phyloP scores from a whole-genome alignment of 2,113 vertebrate genomes.

The Hydropotes inermis region DNA sequence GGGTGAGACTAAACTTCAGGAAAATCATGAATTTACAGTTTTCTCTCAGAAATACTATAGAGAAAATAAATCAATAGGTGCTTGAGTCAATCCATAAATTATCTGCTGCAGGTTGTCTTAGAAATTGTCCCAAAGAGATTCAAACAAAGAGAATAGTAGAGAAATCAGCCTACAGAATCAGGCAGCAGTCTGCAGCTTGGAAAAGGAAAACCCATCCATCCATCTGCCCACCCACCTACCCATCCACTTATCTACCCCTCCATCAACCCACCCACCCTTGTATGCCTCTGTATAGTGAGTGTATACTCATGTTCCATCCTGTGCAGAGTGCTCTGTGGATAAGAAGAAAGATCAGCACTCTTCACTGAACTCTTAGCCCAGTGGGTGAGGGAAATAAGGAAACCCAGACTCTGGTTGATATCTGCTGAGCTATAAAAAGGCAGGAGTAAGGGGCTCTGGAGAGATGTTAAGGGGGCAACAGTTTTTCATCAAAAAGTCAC shows the following conservation, averaged over 20 bases:
- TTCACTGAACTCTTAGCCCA: background rate
- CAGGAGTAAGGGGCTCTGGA: too few relatives aligned
- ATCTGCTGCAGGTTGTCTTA: constrained; percentile 29
- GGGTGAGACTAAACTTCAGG: background rate
- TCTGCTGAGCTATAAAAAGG: background rate
- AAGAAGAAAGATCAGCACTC: background rate
- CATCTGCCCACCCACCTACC: background rate
- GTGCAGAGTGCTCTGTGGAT: background rate
- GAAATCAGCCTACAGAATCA: background rate
- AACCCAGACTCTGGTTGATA: background rate
- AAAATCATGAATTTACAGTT: constrained; percentile 34
- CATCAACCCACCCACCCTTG: background rate
- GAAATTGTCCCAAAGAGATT: background rate
- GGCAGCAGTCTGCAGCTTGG: background rate
- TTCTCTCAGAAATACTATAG: constrained; percentile 1
- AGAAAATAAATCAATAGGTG: constrained; percentile 44
- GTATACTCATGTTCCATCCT: background rate
- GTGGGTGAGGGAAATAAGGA: background rate
- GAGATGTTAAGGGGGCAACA: background rate
- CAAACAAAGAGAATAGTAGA: background rate
- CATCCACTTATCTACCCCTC: background rate
- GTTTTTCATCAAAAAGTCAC: background rate
- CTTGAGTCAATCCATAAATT: constrained; percentile 42
- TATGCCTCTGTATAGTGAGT: background rate
- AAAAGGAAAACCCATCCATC: background rate